A percentile compares a stretch with the other conserved stretches of the same genome.
Conservation (phyloP, 2,113 vertebrate genomes). For the Pandion haliaetus region DNA sequence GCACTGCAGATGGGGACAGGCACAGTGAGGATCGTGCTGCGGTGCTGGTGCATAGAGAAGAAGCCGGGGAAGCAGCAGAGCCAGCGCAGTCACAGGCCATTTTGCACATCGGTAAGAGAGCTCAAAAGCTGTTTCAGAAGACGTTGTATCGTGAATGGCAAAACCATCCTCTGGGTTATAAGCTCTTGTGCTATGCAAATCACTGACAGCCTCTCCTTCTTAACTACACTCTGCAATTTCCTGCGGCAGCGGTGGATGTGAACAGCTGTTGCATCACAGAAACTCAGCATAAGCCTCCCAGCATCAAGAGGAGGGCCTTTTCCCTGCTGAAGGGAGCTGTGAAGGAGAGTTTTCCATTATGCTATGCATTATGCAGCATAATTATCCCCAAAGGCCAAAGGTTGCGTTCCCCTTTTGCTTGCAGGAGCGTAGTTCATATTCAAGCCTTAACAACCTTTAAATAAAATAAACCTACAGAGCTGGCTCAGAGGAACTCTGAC, state of each 20-base stretch:
- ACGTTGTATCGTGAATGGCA: not conserved
- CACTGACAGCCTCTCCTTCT: not conserved
- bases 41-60: not conserved
- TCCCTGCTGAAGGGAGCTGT: not conserved
- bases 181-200: not conserved
- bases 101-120: not conserved
- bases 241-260: not conserved
- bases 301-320: not conserved
- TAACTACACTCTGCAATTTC: not conserved
- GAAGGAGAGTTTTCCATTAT: not conserved
- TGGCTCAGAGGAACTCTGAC: not conserved
- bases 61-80: not conserved
- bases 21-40: fast-evolving
- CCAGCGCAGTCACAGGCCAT: not conserved
- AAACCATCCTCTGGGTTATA: not conserved
- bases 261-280: not conserved
- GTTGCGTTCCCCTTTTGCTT: not conserved
- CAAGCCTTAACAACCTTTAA: not conserved
- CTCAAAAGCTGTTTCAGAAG: not conserved
- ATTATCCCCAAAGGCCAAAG: not conserved
- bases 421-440: not conserved
- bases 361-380: fast-evolving
- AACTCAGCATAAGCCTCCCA: not conserved
- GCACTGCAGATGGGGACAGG: fast-evolving
- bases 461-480: not conserved